Evolutionary conservation across 2,888 invertebrate species (phyloP), one percentile per base, ranked within the genome.

Genomic region (Tachystola acroxantha): DNA sequence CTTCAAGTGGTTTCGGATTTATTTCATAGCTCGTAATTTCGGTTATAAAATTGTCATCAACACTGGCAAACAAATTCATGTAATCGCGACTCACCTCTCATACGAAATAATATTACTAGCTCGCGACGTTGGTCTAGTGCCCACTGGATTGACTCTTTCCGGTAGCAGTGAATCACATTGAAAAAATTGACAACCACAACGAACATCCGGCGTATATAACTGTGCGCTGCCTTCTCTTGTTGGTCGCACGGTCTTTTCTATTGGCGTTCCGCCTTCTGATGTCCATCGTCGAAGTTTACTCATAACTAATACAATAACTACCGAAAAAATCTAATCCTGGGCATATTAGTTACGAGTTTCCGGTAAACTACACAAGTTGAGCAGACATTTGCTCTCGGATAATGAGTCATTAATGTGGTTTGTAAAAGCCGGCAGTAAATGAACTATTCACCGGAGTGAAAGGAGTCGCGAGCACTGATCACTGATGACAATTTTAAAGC

Each of bases 161-260:
- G 94, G 94, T 57, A 95, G 84, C 55, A 94, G 77, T 42, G 93
- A 92, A 74, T 94, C 93, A 71, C 92, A 91, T 86, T 94, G 92
- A 79, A 91, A 95, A 81, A 91, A 95, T 84, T 95, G 95, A 84
- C 95, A 95, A 51, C 89, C 95, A 78, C 95, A 95, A 54, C 95
- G 91, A 44, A 95, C 94, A 71, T 95, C 95, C 63, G 93, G 89
- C 42, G 94, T 91, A 54, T 88, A 90, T 53, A 92, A 90, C 57
- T 92, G 90, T 48, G 92, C 91, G 67, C 92, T 91, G 65, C 92
- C 91, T 67, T 90, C 91, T 60, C 93, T 89, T 43, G 93, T 92
- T 37, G 92, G 91, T 65, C 91, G 89, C 59, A 91, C 88, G 45
- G 89, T 88, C 63, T 89, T 90, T 57, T 89, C 88, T 59, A 89